Conservation (phyloP, 1,140 invertebrate genomes). For the Acromyrmex charruanus region DNA sequence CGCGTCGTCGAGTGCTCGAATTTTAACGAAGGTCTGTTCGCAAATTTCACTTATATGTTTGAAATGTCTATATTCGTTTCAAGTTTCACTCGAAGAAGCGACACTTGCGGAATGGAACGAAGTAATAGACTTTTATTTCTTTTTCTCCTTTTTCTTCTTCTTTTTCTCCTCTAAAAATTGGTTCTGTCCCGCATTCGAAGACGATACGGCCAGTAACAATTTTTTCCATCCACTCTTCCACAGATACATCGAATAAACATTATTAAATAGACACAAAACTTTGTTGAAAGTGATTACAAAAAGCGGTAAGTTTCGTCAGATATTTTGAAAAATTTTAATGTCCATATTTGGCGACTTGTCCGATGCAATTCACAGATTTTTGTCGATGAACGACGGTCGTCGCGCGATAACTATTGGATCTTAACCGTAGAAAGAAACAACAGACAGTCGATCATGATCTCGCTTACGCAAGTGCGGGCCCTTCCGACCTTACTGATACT, state of each 20-base stretch:
- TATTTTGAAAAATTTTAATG: no score
- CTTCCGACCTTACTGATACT: slow-evolving; percentile 24
- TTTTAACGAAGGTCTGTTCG: slow-evolving; percentile 34
- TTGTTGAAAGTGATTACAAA: no score
- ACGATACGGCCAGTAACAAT: no score
- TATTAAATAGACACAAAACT: no score
- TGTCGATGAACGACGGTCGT: not conserved
- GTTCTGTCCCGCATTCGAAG: no score
- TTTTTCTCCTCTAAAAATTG: no score
- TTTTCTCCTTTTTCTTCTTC: no score
- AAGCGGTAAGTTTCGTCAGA: no score
- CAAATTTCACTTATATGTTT: not conserved
- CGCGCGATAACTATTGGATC: not conserved
- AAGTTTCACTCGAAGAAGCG: not conserved
- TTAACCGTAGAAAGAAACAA: not conserved
- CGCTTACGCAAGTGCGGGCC: slow-evolving; percentile 37
- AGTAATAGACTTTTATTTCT: not conserved
- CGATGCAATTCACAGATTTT: not conserved
- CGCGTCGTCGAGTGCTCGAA: slow-evolving; percentile 7
- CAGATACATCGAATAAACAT: no score
- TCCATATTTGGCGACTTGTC: no score
- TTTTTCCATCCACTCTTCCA: no score
- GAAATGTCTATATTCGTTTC: not conserved
- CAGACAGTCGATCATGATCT: slow-evolving; percentile 9
- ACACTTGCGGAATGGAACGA: not conserved